Conservation (phyloP, 2,797 vertebrate genomes). For the Galagoides demidoff region DNA sequence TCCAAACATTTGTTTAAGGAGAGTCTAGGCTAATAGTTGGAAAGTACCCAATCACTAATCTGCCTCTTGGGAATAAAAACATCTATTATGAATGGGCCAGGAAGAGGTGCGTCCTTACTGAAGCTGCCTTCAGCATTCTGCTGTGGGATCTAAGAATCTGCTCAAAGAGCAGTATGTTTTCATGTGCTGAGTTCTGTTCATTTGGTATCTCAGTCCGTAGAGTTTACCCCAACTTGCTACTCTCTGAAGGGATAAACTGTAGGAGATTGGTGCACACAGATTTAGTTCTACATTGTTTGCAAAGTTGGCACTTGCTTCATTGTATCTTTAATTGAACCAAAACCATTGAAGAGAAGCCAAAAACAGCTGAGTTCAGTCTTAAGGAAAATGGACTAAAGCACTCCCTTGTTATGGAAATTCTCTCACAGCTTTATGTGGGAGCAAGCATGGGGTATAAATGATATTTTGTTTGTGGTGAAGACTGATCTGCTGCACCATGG, state of each 20-base stretch:
- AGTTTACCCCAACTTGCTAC: neutral
- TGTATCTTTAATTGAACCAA: slow-evolving; percentile 25
- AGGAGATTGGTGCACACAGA: neutral
- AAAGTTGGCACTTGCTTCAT: neutral
- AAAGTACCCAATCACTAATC: slow-evolving; percentile 37
- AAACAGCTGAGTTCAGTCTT: neutral
- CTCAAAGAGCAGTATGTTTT: neutral
- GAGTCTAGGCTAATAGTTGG: slow-evolving; percentile 10
- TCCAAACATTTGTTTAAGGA: slow-evolving; percentile 46
- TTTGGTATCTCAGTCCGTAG: neutral
- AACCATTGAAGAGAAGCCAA: neutral
- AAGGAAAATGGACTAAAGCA: neutral
- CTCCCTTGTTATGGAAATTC: neutral
- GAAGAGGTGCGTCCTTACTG: neutral
- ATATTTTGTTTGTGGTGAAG: slow-evolving; percentile 25
- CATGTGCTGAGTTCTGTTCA: neutral
- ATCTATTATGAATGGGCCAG: neutral
- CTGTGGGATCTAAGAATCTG: neutral
- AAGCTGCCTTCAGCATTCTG: neutral
- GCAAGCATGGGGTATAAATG: neutral
- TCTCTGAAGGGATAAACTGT: neutral
- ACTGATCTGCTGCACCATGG: neutral
- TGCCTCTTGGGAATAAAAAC: slow-evolving; percentile 35
- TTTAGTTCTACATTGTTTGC: neutral
- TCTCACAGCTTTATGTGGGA: neutral